Percentiles rank a stretch among this genome's conserved stretches.
These are phyloP conservation scores for Galleria mellonella DNA, from an alignment of 1,140 invertebrate genomes.

Conservation along the genomic window DNA sequence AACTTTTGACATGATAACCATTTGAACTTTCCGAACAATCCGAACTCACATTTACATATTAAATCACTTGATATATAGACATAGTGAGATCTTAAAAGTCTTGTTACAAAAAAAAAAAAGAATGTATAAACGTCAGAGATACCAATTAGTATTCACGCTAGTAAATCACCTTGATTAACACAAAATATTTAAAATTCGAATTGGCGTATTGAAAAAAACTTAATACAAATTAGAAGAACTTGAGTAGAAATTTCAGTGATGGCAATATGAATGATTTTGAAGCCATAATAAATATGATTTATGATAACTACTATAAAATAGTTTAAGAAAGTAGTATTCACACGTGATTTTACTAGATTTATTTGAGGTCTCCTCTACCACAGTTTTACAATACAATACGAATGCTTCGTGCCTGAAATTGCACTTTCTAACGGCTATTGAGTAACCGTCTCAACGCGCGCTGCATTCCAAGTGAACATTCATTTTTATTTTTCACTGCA, in stretches of 20 bases:
- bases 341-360: too few relatives aligned
- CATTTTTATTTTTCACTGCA: slow-evolving; percentile 16
- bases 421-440: slow-evolving; percentile 38
- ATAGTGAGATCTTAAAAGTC: not conserved
- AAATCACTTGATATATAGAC: not conserved
- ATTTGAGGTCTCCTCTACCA: not conserved
- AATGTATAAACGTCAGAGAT: not conserved
- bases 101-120: too few relatives aligned
- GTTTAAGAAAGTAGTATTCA: too few relatives aligned
- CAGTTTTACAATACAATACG: slow-evolving; percentile 23
- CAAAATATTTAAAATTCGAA: slow-evolving; percentile 3
- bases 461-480: slow-evolving; percentile 23
- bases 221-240: too few relatives aligned
- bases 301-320: too few relatives aligned
- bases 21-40: too few relatives aligned
- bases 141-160: slow-evolving; percentile 1
- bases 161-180: slow-evolving; percentile 2
- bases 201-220: slow-evolving; percentile 7
- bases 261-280: not conserved
- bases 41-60: too few relatives aligned
- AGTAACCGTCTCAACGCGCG: slow-evolving; percentile 23
- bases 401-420: slow-evolving; percentile 26
- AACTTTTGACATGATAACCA: too few relatives aligned
- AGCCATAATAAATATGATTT: too few relatives aligned
- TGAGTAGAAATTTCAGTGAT: not conserved